Conservation (phyloP, 2,888 invertebrate genomes). For the Zele albiditarsus region DNA sequence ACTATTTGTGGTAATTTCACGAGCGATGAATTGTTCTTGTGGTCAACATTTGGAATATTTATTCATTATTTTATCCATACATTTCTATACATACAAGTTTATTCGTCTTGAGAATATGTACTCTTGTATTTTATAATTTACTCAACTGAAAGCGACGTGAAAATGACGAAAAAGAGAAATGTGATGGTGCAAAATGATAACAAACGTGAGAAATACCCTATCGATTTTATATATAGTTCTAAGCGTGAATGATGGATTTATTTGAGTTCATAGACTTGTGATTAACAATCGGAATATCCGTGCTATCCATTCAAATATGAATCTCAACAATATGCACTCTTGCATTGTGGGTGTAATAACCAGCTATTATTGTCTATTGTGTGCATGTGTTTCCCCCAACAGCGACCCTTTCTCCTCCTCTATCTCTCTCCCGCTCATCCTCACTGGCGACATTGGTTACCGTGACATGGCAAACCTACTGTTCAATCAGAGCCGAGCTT, state of each 20-base stretch:
- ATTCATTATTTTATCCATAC: too few relatives aligned
- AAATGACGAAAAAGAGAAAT: neutral
- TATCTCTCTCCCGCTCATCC: slow-evolving; percentile 28
- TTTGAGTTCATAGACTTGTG: neutral
- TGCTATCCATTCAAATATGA: slow-evolving; percentile 51
- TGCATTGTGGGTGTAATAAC: slow-evolving; percentile 63
- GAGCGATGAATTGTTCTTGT: too few relatives aligned
- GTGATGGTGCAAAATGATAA: neutral
- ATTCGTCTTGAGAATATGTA: too few relatives aligned
- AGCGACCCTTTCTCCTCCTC: neutral
- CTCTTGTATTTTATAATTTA: too few relatives aligned
- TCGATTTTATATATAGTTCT: neutral
- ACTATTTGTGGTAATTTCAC: too few relatives aligned
- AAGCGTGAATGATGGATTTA: neutral
- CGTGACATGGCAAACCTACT: slow-evolving; percentile 52
- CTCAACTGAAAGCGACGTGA: too few relatives aligned
- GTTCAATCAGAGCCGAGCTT: slow-evolving; percentile 69
- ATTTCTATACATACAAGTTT: too few relatives aligned
- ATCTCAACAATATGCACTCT: slow-evolving; percentile 57
- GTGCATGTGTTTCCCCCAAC: slow-evolving; percentile 26
- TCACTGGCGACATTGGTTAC: slow-evolving; percentile 18
- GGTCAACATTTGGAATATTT: too few relatives aligned
- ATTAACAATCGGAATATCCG: slow-evolving; percentile 11
- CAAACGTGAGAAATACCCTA: neutral
- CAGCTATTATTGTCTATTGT: slow-evolving; percentile 67